These are phyloP conservation scores for Pocillopora damicornis DNA, from an alignment of 64 coral and sea anemone species.

Conservation along the genomic window DNA sequence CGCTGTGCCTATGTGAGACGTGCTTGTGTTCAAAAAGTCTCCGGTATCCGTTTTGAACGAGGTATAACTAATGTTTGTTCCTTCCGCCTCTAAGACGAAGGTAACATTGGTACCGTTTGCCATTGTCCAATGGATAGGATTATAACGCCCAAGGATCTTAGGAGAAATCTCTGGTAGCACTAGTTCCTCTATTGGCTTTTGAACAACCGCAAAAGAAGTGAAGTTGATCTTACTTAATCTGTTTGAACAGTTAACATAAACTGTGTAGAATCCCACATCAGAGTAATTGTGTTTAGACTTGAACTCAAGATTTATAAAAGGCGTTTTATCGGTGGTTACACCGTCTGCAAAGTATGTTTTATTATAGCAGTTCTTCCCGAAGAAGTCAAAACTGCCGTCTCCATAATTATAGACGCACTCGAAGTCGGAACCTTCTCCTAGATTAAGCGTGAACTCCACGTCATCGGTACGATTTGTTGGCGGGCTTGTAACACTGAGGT, in stretches of 20 bases:
- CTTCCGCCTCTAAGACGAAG: conserved; percentile 33
- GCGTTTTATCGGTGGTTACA: conserved; percentile 31
- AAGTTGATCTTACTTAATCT: conserved; percentile 32
- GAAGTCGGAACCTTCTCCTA: conserved; percentile 70
- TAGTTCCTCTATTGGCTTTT: conserved; percentile 59
- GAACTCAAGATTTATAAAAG: conserved; percentile 54
- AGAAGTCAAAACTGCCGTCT: conserved; percentile 10
- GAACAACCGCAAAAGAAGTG: conserved; percentile 17
- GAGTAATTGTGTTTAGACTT: conserved; percentile 30
- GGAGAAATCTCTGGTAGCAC: not conserved
- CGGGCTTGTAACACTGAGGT: not conserved
- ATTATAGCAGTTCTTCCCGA: conserved; percentile 20
- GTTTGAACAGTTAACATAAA: conserved; percentile 50
- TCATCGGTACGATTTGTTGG: conserved; percentile 34
- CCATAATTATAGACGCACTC: conserved; percentile 43
- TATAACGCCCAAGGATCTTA: conserved; percentile 11
- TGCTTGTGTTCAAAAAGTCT: not conserved
- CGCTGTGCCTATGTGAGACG: not conserved
- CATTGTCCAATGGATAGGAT: conserved; percentile 50
- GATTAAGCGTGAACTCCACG: conserved; percentile 12
- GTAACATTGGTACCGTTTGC: conserved; percentile 70
- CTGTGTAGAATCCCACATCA: conserved; percentile 21
- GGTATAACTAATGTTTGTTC: not conserved
- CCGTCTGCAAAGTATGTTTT: conserved; percentile 58
- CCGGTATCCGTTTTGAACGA: conserved; percentile 39